Percentiles rank a stretch among this genome's conserved stretches.
Conservation (phyloP, 2,113 vertebrate genomes). For the Zosterops japonicus region DNA sequence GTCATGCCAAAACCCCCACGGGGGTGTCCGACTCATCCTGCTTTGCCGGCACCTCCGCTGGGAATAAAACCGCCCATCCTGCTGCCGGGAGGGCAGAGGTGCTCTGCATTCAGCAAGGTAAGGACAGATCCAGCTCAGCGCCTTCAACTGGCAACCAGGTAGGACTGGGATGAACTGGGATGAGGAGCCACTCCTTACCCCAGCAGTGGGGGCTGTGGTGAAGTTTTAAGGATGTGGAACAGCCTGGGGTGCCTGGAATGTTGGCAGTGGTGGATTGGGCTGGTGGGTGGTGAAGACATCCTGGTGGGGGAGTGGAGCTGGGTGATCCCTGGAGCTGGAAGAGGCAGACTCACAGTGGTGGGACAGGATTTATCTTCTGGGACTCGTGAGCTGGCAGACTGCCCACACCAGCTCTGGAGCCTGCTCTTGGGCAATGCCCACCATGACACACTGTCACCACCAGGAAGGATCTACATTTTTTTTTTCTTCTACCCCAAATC, state of each 20-base stretch:
- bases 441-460: background rate
- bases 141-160: fast-evolving
- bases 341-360: fast-evolving
- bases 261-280: fast-evolving
- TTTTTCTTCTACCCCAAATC: background rate
- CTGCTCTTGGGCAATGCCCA: background rate
- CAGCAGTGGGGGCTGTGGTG: background rate
- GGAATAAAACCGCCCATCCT: slow-evolving; percentile 22
- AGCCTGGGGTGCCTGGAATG: background rate
- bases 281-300: fast-evolving
- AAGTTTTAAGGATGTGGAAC: background rate
- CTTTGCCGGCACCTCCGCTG: background rate
- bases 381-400: background rate
- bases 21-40: slow-evolving; percentile 62
- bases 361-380: background rate
- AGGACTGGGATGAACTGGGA: background rate
- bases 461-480: background rate
- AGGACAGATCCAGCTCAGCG: background rate
- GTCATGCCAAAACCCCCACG: slow-evolving; percentile 5
- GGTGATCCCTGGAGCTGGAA: background rate
- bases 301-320: fast-evolving
- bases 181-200: background rate
- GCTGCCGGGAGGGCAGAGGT: background rate
- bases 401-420: fast-evolving
- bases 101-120: fast-evolving